Evolutionary conservation across 2,797 vertebrate species (phyloP).

Genomic region (Okamejei kenojei): DNA sequence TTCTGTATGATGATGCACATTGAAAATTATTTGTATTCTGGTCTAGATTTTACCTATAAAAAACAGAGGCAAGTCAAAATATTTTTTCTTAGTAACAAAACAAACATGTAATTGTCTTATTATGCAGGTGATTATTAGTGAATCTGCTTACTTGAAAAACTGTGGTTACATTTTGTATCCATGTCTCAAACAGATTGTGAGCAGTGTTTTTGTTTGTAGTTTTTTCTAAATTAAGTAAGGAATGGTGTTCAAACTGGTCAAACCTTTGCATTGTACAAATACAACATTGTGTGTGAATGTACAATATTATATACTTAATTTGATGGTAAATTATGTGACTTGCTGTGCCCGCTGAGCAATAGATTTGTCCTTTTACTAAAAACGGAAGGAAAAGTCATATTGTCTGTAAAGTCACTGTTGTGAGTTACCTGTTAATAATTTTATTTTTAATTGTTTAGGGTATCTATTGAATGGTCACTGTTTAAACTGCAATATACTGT

Average conservation of each 20-base stretch:
- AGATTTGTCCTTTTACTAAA: not conserved
- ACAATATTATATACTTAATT: conserved; percentile 27
- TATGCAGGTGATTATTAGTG: conserved; percentile 19
- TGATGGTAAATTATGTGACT: conserved; percentile 19
- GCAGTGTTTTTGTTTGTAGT: conserved; percentile 29
- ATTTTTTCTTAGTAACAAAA: conserved; percentile 30
- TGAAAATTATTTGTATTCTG: conserved; percentile 29
- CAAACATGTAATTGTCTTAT: not conserved
- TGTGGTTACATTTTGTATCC: conserved; percentile 31
- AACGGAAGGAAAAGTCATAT: not conserved
- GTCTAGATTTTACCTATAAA: conserved; percentile 19
- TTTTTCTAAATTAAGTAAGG: conserved; percentile 24
- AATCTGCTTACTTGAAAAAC: not conserved
- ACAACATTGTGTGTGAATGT: conserved; percentile 3
- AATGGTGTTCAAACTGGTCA: not conserved
- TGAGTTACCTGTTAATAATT: conserved; percentile 4
- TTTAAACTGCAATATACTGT: too few species aligned
- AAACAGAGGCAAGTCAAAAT: conserved; percentile 26
- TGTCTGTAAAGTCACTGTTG: conserved; percentile 25
- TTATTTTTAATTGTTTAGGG: conserved; percentile 11
- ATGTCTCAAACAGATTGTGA: conserved; percentile 25
- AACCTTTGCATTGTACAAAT: not conserved
- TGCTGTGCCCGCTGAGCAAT: conserved; percentile 12
- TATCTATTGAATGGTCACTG: conserved; percentile 30
- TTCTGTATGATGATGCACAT: conserved; percentile 22